Evolutionary conservation across 2,797 vertebrate species (phyloP).

Genomic region (Syngnathus acus): DNA sequence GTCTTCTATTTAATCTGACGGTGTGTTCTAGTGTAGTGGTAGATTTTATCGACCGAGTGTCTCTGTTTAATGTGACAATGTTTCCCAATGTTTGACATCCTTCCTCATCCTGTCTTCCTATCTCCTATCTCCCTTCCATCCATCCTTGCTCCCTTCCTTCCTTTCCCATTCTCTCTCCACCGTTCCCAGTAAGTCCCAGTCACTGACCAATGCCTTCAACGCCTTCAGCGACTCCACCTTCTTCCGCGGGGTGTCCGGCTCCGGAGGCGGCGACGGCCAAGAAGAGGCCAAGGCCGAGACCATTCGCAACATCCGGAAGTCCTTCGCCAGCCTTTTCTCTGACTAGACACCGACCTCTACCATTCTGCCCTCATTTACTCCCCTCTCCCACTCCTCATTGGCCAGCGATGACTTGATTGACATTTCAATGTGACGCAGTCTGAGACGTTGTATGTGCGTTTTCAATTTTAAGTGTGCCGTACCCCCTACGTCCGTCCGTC

Average conservation of each 20-base stretch:
- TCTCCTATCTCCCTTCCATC: constrained; percentile 11
- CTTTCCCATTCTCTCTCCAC: constrained; percentile 7
- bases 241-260: constrained; percentile 70
- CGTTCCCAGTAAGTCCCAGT: constrained; percentile 92
- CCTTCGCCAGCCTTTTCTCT: constrained; percentile 97
- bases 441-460: constrained; percentile 61
- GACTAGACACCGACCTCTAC: constrained; percentile 65
- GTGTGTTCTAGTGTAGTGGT: background rate
- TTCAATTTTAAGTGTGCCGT: constrained; percentile 57
- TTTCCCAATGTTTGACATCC: constrained; percentile 24
- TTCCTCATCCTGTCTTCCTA: constrained; percentile 15
- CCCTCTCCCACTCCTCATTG: constrained; percentile 11
- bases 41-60: background rate
- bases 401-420: constrained; percentile 55
- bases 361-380: background rate
- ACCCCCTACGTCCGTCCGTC: constrained; percentile 34
- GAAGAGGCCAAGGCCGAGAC: constrained; percentile 96
- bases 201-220: constrained; percentile 95
- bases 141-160: constrained; percentile 6
- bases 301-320: constrained; percentile 96
- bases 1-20: constrained; percentile 1
- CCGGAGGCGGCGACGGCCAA: constrained; percentile 65
- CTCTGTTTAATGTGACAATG: constrained; percentile 5
- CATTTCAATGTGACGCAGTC: constrained; percentile 63
- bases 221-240: constrained; percentile 83